phyloP scores from a whole-genome alignment of 2,113 vertebrate genomes.

The Arothron firmamentum region DNA sequence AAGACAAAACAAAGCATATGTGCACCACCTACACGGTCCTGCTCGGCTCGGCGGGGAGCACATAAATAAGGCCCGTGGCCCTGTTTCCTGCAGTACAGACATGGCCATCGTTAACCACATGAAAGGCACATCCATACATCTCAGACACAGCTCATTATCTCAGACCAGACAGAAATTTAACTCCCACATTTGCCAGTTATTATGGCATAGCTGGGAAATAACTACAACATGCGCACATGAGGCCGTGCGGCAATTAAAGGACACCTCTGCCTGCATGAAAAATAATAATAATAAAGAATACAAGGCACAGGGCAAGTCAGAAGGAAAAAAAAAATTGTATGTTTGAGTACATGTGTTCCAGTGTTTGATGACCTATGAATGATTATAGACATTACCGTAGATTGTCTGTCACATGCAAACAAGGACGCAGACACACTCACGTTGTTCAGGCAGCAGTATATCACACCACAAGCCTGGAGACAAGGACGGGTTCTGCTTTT shows the following conservation, averaged over 20 bases:
- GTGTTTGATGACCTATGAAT: constrained; percentile 45
- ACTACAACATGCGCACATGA: background rate
- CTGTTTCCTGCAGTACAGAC: constrained; percentile 21
- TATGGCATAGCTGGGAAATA: constrained; percentile 15
- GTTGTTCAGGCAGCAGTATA: constrained; percentile 29
- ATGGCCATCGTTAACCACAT: constrained; percentile 51
- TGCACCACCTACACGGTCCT: constrained; percentile 39
- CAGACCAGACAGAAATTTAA: constrained; percentile 19
- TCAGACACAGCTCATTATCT: constrained; percentile 24
- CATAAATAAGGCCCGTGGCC: constrained; percentile 29
- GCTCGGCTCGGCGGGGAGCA: constrained; percentile 38
- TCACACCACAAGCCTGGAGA: constrained; percentile 30
- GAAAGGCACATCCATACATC: constrained; percentile 27
- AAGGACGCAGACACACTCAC: background rate
- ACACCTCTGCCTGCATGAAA: background rate
- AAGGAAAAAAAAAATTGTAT: background rate
- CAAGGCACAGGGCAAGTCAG: background rate
- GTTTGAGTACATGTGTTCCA: background rate
- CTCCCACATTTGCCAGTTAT: constrained; percentile 18
- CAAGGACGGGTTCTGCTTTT: constrained; percentile 20
- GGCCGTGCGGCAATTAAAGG: constrained; percentile 1
- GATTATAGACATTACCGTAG: constrained; percentile 43
- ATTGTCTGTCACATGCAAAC: constrained; percentile 32
- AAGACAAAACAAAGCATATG: constrained; percentile 24
- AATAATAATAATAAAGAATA: no score